phyloP scores from a whole-genome alignment of 2,113 vertebrate species.

The Xiphophorus hellerii region DNA sequence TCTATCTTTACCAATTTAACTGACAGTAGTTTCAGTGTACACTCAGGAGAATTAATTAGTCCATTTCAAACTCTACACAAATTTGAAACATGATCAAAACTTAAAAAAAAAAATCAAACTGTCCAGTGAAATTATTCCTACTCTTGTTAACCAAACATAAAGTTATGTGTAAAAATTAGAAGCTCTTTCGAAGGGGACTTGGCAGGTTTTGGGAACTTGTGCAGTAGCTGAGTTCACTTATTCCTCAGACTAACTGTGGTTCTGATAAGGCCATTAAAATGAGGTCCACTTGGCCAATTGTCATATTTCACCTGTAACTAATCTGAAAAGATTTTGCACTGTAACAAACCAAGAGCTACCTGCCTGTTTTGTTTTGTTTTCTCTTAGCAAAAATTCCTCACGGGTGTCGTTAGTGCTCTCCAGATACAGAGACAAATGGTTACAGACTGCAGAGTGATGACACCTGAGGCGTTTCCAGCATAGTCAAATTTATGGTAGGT shows the following conservation, averaged over 20 bases:
- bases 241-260: no score
- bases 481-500: constrained; percentile 66
- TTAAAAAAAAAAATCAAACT: no score
- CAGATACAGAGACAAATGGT: constrained; percentile 49
- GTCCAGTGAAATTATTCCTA: no score
- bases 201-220: no score
- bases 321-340: background rate
- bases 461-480: constrained; percentile 57
- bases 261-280: constrained; percentile 41
- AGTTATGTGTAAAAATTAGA: no score
- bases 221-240: no score
- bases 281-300: constrained; percentile 43
- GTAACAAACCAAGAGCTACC: background rate
- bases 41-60: background rate
- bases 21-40: background rate
- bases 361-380: background rate
- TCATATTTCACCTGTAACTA: constrained; percentile 41
- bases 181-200: no score
- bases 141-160: no score
- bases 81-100: no score
- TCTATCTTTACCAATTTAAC: background rate
- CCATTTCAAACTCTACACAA: background rate
- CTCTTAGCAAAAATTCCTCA: constrained; percentile 20
- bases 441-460: constrained; percentile 57
- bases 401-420: constrained; percentile 42